A percentile compares a stretch with the other conserved stretches of the same genome.
Conservation (phyloP, 2,113 vertebrate species). For the Callipepla californica region DNA sequence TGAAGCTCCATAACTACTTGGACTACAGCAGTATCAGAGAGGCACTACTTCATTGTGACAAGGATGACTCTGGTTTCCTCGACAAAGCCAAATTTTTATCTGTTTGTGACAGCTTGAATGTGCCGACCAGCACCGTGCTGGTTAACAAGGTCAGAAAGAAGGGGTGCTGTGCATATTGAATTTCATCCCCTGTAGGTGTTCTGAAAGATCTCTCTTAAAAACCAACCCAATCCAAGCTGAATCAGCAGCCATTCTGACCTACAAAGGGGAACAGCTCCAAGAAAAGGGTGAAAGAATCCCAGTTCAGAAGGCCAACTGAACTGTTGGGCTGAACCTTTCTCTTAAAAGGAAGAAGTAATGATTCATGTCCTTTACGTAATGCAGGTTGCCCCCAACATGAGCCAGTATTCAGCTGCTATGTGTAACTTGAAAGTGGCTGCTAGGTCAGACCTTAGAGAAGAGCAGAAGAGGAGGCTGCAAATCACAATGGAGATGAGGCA, state of each 20-base stretch:
- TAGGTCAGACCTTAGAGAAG: neutral
- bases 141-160: slow-evolving; percentile 75
- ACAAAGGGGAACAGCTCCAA: neutral
- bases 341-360: neutral
- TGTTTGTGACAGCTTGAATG: slow-evolving; percentile 60
- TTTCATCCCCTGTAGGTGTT: neutral
- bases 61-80: slow-evolving; percentile 67
- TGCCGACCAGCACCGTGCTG: slow-evolving; percentile 52
- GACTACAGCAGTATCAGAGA: slow-evolving; percentile 50
- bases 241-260: neutral
- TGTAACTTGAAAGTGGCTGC: neutral
- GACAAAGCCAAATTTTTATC: slow-evolving; percentile 69
- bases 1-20: slow-evolving; percentile 50
- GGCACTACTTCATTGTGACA: slow-evolving; percentile 60
- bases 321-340: neutral
- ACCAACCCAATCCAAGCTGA: neutral
- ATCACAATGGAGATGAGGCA: neutral
- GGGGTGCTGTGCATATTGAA: neutral
- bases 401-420: neutral
- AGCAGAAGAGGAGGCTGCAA: neutral
- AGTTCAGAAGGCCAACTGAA: neutral
- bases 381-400: neutral
- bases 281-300: neutral
- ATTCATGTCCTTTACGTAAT: neutral
- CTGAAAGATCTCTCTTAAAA: neutral